Evolutionary conservation across 2,888 invertebrate genomes (phyloP), one percentile per base, ranked within the genome.

Genomic region (Ommatoiulus sabulosus): DNA sequence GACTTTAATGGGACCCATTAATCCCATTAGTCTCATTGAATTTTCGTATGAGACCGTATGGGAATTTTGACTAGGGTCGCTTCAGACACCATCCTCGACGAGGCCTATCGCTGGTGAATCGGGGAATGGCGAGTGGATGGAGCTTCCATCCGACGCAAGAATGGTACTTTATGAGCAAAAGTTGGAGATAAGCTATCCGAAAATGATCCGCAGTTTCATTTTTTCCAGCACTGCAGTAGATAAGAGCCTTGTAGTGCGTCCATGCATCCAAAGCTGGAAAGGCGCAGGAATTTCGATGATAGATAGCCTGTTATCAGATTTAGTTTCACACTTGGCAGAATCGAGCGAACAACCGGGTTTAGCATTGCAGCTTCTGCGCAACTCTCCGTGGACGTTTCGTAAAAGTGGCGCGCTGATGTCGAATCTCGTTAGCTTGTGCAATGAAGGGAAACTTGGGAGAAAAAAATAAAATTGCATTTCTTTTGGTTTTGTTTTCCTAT

Each of bases 261-360:
- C 48, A 48, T 48, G 48, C 12, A 48, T 48, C 7, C 48, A 48
- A 0, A 12, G 48, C 48, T 12, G 20, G 63, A 5, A 63, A 15
- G 20, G 63, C 20, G 72, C 20, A 6, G 24, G 24, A 24, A 72
- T 72, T 72, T 10, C 72, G 72, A 72, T 72, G 72, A 72, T 72
- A 72, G 72, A 72, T 72, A 72, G 72, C 24, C 72, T 72, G 24
- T 72, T 72, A 24, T 72, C 72, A 72, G 72, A 72, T 72, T 72
- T 24, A 72, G 72, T 72, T 72, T 24, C 24, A 24, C 72, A 72
- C 72, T 24, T n/a, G 24, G 72, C 3, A 72, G 72, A 24, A 72
- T 10, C 72, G 20, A 24, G 24, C 0, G 20, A 24, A 24, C 72
- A 72, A 72, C 24, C 10, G n/a, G 72, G 72, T 72, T 72, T 72